Evolutionary conservation across 2,888 invertebrate genomes (phyloP).

Genomic region (Drosophila tripunctata): DNA sequence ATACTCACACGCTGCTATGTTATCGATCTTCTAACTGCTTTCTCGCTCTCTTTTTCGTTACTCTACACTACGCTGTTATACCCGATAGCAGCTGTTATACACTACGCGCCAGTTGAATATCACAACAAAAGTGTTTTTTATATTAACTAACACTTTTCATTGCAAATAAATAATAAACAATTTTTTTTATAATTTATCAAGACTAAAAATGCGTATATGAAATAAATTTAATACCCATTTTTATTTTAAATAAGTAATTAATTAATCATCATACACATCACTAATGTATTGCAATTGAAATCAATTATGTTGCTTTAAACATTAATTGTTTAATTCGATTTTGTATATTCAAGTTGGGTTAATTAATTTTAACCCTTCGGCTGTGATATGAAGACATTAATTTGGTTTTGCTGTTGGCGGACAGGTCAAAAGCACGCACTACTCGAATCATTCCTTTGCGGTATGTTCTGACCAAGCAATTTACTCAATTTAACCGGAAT

Average conservation of each 20-base stretch:
- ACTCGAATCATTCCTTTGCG: constrained; percentile 22
- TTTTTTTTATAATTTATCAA: no score
- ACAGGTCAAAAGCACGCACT: constrained; percentile 19
- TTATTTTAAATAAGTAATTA: no score
- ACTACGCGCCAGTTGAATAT: background rate
- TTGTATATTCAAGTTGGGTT: background rate
- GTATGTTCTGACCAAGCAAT: constrained; percentile 25
- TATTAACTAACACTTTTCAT: background rate
- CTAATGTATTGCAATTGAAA: background rate
- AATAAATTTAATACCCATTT: no score
- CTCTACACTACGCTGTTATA: background rate
- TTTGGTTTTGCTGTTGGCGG: constrained; percentile 2
- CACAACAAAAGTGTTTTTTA: background rate
- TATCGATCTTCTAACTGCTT: background rate
- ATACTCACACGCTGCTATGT: background rate
- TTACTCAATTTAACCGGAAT: constrained; percentile 21
- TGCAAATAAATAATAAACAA: background rate
- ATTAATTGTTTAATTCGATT: background rate
- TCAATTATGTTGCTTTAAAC: background rate
- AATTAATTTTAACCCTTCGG: constrained; percentile 28
- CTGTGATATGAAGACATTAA: constrained; percentile 1
- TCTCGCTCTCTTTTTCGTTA: background rate
- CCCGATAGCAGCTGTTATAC: background rate
- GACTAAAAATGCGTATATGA: no score
- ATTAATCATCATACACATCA: no score